A percentile compares a stretch with the other conserved stretches of the same genome.
These are phyloP conservation scores for Anticlea derivata DNA, from an alignment of 2,888 invertebrate species.

Conservation along the genomic window DNA sequence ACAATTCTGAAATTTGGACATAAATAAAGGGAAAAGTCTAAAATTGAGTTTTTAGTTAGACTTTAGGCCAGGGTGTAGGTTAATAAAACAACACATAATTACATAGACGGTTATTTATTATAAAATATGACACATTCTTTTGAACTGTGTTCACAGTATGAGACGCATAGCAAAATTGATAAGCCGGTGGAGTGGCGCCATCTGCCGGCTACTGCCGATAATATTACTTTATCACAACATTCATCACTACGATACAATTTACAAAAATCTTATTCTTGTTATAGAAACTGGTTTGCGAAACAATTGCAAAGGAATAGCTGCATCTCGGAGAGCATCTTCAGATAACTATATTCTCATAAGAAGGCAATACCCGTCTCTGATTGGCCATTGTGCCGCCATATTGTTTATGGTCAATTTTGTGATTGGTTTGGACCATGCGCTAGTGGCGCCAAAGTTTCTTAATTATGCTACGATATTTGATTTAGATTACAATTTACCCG, in stretches of 20 bases:
- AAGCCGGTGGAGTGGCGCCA: conserved; percentile 49
- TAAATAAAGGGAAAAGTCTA: too few species aligned
- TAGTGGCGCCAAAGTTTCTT: too few species aligned
- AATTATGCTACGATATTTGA: too few species aligned
- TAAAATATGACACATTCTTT: conserved; percentile 84
- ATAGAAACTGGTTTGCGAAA: conserved; percentile 10
- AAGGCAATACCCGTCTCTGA: too few species aligned
- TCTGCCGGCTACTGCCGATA: conserved; percentile 36
- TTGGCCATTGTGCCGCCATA: too few species aligned
- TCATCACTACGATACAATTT: conserved; percentile 51
- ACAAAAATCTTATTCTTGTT: conserved; percentile 32
- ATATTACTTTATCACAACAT: conserved; percentile 59
- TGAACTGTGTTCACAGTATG: conserved; percentile 81
- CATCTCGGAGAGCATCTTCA: too few species aligned
- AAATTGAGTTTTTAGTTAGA: conserved; percentile 4
- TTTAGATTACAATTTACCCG: too few species aligned
- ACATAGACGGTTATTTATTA: conserved; percentile 84
- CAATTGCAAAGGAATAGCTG: too few species aligned
- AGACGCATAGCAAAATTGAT: conserved; percentile 79
- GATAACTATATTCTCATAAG: too few species aligned
- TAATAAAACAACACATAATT: conserved; percentile 60
- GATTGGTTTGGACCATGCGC: too few species aligned
- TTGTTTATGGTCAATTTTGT: too few species aligned
- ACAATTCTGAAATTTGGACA: too few species aligned
- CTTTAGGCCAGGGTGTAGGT: background rate